phyloP scores from a whole-genome alignment of 2,113 vertebrate genomes.

The Acanthochromis polyacanthus region DNA sequence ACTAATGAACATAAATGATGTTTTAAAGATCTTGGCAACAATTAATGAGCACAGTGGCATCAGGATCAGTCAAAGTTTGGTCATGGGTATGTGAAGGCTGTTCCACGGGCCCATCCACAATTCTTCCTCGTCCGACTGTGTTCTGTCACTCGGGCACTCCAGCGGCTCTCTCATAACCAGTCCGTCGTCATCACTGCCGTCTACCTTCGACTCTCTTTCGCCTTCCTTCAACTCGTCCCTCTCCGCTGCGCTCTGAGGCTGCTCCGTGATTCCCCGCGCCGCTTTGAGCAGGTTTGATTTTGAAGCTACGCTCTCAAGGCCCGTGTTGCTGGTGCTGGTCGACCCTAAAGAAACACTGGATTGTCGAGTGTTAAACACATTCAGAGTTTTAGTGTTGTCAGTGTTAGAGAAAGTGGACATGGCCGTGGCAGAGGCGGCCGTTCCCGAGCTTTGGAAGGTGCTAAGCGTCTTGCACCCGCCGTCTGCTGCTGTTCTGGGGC shows the following conservation, averaged over 20 bases:
- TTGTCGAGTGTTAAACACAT: conserved; percentile 84
- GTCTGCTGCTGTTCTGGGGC: conserved; percentile 65
- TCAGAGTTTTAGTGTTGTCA: conserved; percentile 83
- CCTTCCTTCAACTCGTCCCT: conserved; percentile 79
- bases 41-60: conserved; percentile 31
- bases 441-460: conserved; percentile 70
- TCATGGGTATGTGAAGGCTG: conserved; percentile 99
- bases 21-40: conserved; percentile 41
- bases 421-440: conserved; percentile 22
- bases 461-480: conserved; percentile 62
- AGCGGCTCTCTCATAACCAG: conserved; percentile 83
- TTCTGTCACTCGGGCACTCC: conserved; percentile 90
- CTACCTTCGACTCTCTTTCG: conserved; percentile 83
- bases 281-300: conserved; percentile 72
- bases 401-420: conserved; percentile 49
- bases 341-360: conserved; percentile 88
- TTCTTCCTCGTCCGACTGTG: conserved; percentile 94
- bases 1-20: conserved; percentile 30
- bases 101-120: conserved; percentile 99
- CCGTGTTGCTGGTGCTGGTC: conserved; percentile 71
- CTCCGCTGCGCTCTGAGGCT: conserved; percentile 70
- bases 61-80: conserved; percentile 92
- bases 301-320: conserved; percentile 66
- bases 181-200: conserved; percentile 82
- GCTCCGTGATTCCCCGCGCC: conserved; percentile 13